phyloP scores from a whole-genome alignment of 2,797 vertebrate species.

The Rhinogobio ventralis region DNA sequence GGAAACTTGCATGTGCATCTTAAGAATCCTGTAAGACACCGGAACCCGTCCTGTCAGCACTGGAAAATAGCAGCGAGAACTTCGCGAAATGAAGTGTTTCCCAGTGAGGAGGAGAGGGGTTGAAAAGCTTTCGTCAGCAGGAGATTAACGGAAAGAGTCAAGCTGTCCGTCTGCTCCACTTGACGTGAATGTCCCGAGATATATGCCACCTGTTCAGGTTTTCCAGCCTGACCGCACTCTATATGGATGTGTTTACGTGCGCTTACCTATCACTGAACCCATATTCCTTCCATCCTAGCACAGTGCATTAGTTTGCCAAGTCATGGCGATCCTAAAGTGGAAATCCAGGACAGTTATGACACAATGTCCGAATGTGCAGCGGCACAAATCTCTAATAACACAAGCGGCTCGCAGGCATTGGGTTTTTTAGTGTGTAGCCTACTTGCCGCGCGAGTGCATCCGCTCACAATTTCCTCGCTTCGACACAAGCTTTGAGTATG shows the following conservation, averaged over 20 bases:
- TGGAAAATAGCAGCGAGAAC: background rate
- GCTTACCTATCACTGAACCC: conserved; percentile 61
- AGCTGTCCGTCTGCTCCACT: conserved; percentile 71
- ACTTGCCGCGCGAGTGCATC: background rate
- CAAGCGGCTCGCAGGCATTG: background rate
- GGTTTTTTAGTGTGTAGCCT: background rate
- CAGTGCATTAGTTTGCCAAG: conserved; percentile 22
- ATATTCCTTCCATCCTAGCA: conserved; percentile 17
- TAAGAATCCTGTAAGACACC: background rate
- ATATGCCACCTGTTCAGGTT: conserved; percentile 78
- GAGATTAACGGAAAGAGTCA: conserved; percentile 71
- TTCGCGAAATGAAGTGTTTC: conserved; percentile 29
- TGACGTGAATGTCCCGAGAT: conserved; percentile 65
- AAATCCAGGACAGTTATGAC: background rate
- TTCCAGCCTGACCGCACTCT: conserved; percentile 70
- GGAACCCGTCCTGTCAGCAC: conserved; percentile 15
- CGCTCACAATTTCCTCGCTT: conserved; percentile 17
- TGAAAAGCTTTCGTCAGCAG: conserved; percentile 73
- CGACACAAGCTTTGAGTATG: conserved; percentile 5
- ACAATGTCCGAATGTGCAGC: conserved; percentile 17
- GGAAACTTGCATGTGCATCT: conserved; percentile 24
- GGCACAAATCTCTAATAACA: conserved; percentile 27
- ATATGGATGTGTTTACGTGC: conserved; percentile 74
- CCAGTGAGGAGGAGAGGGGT: conserved; percentile 21
- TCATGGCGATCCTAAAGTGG: conserved; percentile 8